Evolutionary conservation across 53 echinoderm and acorn worm species (phyloP).

Genomic region (Luidia sarsii): DNA sequence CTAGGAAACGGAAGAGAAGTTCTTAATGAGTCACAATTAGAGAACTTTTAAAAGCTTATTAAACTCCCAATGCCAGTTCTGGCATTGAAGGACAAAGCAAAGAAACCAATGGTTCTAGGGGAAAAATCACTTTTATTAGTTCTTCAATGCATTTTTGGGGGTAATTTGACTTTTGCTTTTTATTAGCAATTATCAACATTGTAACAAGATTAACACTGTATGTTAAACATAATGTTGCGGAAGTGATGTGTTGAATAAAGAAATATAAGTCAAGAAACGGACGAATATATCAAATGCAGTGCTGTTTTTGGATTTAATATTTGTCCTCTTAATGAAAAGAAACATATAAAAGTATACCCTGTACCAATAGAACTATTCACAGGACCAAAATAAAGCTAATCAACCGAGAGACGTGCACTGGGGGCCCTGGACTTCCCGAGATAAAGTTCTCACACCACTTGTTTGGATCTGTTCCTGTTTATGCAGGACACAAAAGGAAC

Average conservation of each 20-base stretch:
- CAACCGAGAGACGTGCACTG: conserved; percentile 7
- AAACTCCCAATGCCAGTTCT: too few relatives aligned
- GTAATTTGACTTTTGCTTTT: too few relatives aligned
- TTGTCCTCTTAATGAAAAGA: conserved; percentile 12
- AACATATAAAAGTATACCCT: conserved; percentile 23
- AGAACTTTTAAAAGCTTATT: background rate
- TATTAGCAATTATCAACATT: too few relatives aligned
- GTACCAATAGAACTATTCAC: too few relatives aligned
- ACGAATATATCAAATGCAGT: background rate
- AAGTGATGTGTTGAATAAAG: conserved; percentile 54
- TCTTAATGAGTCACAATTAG: background rate
- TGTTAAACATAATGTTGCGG: conserved; percentile 11
- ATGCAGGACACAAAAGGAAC: background rate
- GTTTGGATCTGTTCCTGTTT: conserved; percentile 48
- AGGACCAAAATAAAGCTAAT: too few relatives aligned
- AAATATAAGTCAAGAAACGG: background rate
- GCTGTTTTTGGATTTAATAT: background rate
- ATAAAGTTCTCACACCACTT: conserved; percentile 32
- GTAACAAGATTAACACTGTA: background rate
- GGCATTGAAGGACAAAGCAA: too few relatives aligned
- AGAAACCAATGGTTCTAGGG: too few relatives aligned
- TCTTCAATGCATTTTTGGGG: too few relatives aligned
- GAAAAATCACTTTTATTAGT: too few relatives aligned
- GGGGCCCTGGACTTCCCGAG: conserved; percentile 25
- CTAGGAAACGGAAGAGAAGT: background rate